These are phyloP conservation scores for Neodon shergylaensis DNA, from an alignment of 2,113 vertebrate species.

Conservation along the genomic window DNA sequence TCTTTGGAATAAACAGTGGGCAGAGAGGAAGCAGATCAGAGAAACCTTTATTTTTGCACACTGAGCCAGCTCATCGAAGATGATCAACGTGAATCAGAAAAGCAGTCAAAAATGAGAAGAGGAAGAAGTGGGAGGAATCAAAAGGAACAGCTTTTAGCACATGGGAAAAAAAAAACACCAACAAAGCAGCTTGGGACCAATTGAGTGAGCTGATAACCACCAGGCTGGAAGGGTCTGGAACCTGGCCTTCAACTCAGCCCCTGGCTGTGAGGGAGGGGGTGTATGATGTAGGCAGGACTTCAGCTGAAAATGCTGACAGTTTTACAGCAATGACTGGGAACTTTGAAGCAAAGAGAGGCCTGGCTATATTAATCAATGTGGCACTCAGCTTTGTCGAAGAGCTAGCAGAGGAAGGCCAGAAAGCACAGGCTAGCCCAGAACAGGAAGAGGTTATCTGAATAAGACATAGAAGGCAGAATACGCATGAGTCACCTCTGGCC, in stretches of 20 bases:
- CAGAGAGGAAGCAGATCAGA: slow-evolving; percentile 57
- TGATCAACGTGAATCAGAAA: slow-evolving; percentile 61
- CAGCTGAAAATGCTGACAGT: neutral
- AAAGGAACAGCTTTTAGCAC: neutral
- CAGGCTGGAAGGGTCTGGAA: neutral
- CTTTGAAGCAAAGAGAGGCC: neutral
- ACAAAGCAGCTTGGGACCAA: neutral
- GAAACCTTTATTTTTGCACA: slow-evolving; percentile 55
- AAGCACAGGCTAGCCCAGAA: neutral
- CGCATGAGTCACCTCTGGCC: neutral
- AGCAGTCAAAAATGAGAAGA: slow-evolving; percentile 54
- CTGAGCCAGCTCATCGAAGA: slow-evolving; percentile 38
- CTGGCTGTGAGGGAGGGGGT: neutral
- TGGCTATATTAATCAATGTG: neutral
- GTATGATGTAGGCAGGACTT: neutral
- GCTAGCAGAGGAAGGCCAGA: neutral
- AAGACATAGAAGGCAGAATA: neutral
- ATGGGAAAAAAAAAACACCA: neutral
- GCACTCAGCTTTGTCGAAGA: neutral
- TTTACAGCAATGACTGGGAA: neutral
- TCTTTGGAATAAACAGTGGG: slow-evolving; percentile 39
- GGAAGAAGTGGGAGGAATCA: slow-evolving; percentile 68
- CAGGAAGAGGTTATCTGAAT: neutral
- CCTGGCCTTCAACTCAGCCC: neutral
- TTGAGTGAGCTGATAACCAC: neutral